phyloP scores from a whole-genome alignment of 2,113 vertebrate species.

The Gadus macrocephalus region DNA sequence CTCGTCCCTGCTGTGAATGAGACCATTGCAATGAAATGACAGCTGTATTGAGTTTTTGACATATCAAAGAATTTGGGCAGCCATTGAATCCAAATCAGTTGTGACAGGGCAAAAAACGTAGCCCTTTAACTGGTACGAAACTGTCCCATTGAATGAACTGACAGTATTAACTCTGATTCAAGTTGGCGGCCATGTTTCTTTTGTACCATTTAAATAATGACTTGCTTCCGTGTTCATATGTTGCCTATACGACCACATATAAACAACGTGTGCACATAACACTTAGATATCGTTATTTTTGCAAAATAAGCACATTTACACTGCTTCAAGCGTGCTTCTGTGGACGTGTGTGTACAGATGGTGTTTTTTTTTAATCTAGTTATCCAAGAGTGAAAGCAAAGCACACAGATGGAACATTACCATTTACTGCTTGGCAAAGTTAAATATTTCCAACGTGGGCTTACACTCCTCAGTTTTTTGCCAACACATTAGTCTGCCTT shows the following conservation, averaged over 20 bases:
- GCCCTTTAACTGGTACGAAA: not conserved
- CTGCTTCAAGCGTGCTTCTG: conserved; percentile 10
- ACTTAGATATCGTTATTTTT: too few species aligned
- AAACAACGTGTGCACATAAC: too few species aligned
- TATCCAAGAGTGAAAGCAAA: conserved; percentile 34
- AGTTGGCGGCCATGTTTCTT: too few species aligned
- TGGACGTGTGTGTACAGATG: conserved; percentile 51
- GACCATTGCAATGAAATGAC: conserved; percentile 1
- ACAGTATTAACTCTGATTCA: not conserved
- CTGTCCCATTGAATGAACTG: not conserved
- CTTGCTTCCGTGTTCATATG: too few species aligned
- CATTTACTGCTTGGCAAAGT: conserved; percentile 60
- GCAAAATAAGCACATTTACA: too few species aligned
- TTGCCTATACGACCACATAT: too few species aligned
- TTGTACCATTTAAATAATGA: too few species aligned
- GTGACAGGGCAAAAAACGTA: not conserved
- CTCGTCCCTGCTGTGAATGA: not conserved
- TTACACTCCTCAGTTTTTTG: conserved; percentile 42
- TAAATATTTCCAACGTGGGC: conserved; percentile 38
- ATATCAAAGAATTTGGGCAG: not conserved
- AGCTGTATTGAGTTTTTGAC: conserved; percentile 9
- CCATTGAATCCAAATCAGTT: not conserved
- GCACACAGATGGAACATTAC: conserved; percentile 62
- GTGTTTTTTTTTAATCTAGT: conserved; percentile 19
- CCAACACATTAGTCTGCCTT: conserved; percentile 39